Conservation (phyloP, 2,113 vertebrate genomes). For the Hystrix cristata region DNA sequence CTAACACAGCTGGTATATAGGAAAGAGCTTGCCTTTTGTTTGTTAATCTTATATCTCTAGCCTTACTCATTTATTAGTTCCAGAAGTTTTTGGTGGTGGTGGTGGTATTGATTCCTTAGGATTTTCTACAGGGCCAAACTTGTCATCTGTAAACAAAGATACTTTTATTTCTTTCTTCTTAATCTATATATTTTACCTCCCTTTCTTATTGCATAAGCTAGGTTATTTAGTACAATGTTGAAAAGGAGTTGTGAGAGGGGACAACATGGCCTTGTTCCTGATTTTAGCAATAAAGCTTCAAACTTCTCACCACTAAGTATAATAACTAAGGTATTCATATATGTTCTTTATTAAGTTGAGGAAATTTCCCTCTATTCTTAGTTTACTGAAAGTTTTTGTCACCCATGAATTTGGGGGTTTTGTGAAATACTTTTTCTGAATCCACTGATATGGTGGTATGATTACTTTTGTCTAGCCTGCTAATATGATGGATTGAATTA, state of each 20-base stretch:
- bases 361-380: background rate
- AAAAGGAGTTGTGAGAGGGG: background rate
- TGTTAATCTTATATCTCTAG: background rate
- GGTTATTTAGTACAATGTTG: background rate
- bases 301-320: background rate
- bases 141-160: background rate
- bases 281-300: background rate
- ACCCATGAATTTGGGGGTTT: background rate
- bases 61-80: background rate
- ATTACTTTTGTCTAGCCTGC: background rate
- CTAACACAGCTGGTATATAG: background rate
- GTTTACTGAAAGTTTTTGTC: background rate
- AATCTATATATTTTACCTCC: background rate
- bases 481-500: background rate
- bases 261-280: background rate
- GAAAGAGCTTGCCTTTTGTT: background rate
- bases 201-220: background rate
- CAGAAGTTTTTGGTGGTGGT: background rate
- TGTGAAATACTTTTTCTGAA: background rate
- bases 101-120: background rate
- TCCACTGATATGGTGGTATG: background rate
- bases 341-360: background rate
- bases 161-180: background rate
- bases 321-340: background rate
- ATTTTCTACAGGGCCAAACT: background rate